phyloP scores from a whole-genome alignment of 2,888 invertebrate genomes.

The Hypsopygia costalis region DNA sequence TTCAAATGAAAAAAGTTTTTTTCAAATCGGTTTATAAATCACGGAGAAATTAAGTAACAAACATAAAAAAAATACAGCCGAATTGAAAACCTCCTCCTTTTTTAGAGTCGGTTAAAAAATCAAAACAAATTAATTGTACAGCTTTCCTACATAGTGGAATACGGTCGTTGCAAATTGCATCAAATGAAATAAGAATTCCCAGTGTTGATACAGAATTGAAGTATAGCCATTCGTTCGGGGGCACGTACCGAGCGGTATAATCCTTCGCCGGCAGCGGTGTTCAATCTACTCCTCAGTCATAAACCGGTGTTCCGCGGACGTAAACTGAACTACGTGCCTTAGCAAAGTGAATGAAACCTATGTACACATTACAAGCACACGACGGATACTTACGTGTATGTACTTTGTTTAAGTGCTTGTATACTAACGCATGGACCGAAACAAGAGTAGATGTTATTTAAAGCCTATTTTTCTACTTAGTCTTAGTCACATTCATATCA shows the following conservation, averaged over 20 bases:
- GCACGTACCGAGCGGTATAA: slow-evolving; percentile 46
- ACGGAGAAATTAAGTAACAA: too few species aligned
- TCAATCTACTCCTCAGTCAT: slow-evolving; percentile 55
- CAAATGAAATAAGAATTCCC: slow-evolving; percentile 27
- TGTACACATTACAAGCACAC: neutral
- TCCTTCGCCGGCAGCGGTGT: slow-evolving; percentile 45
- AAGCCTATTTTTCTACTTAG: too few species aligned
- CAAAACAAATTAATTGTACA: too few species aligned
- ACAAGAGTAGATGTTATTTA: too few species aligned
- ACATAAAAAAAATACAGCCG: too few species aligned
- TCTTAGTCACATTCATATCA: too few species aligned
- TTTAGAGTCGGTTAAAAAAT: too few species aligned
- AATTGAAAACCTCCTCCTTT: too few species aligned
- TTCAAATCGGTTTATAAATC: too few species aligned
- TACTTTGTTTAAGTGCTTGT: too few species aligned
- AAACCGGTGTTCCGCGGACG: slow-evolving; percentile 49
- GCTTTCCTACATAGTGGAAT: neutral
- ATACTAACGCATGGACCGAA: too few species aligned
- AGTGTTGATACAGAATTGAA: slow-evolving; percentile 33
- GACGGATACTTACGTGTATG: neutral
- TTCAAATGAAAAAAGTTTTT: too few species aligned
- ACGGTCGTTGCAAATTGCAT: slow-evolving; percentile 23
- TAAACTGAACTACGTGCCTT: slow-evolving; percentile 49
- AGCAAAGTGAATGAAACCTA: slow-evolving; percentile 18
- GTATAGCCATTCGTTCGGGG: slow-evolving; percentile 28